Base-by-base conservation (phyloP, 2,888 invertebrate species). In the Opisthograptis luteolata region DNA sequence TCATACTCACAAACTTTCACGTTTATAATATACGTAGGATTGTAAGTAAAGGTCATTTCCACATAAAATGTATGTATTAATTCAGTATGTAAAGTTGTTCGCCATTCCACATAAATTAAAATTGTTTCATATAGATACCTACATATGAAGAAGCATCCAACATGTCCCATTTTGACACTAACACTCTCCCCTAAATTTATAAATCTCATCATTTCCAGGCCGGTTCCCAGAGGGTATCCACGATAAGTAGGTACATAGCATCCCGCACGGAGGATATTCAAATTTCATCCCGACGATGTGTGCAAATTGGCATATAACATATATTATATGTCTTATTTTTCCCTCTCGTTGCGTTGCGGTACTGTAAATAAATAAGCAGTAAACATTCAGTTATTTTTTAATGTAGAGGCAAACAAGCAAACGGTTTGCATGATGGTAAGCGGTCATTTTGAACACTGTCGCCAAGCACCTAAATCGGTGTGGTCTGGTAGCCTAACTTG, bases 201-300 rank as follows among this genome's bases (percentile, higher is more conserved):
- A 51, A 50, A 51, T 44, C 50, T 44, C 50, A 40, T 44, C 40
- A 45, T 35, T 40, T 28, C 35, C 40, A 39, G 50, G 39, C 40
- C 50, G 39, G 17, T 10, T 44, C 50, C 25, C 50, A 2, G 39
- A 40, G 50, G 28, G 20, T 34, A 9, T 28, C 37, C 39, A 32
- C 22, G 24, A 46, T 49, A 64, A 55, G 58, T 49, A 64, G 55
- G 58, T 63, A 64, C 44, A 35, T 19, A 40, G 50, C 51, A 55
- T 62, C 60, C 56, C 60, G 52, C 51, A 43, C 60, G 56, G 58
- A 64, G 66, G 63, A 74, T 81, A 80, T 82, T 79, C 81, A 76
- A 79, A 80, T 81, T 79, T 75, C 71, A 79, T 79, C 73, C 69
- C 59, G 55, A 58, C 62, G 68, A 69, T 62, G 71, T 65, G 71